phyloP scores from a whole-genome alignment of 2,797 vertebrate species.

The Margarornis squamiger region DNA sequence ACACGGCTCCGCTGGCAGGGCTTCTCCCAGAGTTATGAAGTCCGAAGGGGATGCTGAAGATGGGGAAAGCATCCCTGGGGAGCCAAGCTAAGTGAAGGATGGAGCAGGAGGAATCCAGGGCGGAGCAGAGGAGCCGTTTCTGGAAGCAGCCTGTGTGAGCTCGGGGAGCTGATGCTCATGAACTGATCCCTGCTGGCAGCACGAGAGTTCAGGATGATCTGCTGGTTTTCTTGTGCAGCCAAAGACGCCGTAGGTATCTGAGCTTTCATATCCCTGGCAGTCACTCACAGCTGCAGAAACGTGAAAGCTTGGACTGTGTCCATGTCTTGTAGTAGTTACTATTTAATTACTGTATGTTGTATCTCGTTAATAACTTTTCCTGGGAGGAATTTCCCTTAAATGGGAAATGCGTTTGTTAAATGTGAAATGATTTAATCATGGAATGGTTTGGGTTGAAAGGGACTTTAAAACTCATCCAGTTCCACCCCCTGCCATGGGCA shows the following conservation, averaged over 20 bases:
- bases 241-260: slow-evolving; percentile 87
- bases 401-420: background rate
- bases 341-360: background rate
- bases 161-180: slow-evolving; percentile 31
- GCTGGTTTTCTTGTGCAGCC: slow-evolving; percentile 91
- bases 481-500: background rate
- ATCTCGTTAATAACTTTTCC: background rate
- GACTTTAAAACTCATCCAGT: background rate
- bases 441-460: background rate
- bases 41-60: slow-evolving; percentile 70
- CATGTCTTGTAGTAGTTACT: background rate
- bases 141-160: background rate
- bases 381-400: rapidly evolving
- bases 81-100: slow-evolving; percentile 39
- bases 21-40: slow-evolving; percentile 76
- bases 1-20: background rate
- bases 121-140: background rate
- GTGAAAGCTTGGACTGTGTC: background rate
- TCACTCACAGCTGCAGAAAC: rapidly evolving
- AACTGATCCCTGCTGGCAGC: slow-evolving; percentile 47
- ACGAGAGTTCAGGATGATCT: slow-evolving; percentile 83
- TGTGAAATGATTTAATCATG: rapidly evolving
- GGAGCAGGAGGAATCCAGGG: background rate
- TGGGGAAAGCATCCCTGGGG: slow-evolving; percentile 6
- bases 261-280: rapidly evolving